phyloP scores from a whole-genome alignment of 2,888 invertebrate genomes.

The Nephrocerus scutellatus region DNA sequence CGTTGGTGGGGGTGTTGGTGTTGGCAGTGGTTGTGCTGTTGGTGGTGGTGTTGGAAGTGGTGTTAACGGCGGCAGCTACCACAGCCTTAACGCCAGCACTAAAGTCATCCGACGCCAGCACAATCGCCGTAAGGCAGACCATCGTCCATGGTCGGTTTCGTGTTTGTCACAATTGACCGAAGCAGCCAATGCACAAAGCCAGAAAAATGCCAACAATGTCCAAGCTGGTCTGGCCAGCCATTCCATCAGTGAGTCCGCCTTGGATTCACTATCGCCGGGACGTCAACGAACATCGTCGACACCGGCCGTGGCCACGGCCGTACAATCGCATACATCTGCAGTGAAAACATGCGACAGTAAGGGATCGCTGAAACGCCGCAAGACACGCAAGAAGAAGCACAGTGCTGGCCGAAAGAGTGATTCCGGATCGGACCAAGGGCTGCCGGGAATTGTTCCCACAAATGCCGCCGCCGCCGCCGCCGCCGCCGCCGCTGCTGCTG shows the following conservation, averaged over 20 bases:
- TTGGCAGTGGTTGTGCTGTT: slow-evolving; percentile 15
- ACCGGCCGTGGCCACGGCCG: slow-evolving; percentile 26
- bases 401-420: slow-evolving; percentile 2
- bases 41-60: slow-evolving; percentile 28
- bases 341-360: slow-evolving; percentile 43
- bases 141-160: slow-evolving; percentile 83
- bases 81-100: slow-evolving; percentile 47
- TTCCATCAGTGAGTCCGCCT: slow-evolving; percentile 83
- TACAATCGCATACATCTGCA: slow-evolving; percentile 22
- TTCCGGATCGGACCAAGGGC: too few relatives aligned
- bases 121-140: slow-evolving; percentile 42
- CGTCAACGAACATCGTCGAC: slow-evolving; percentile 35
- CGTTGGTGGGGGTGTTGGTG: slow-evolving; percentile 21
- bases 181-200: slow-evolving; percentile 33
- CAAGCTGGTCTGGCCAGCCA: slow-evolving; percentile 56
- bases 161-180: slow-evolving; percentile 69
- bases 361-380: slow-evolving; percentile 43
- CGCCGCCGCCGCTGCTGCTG: slow-evolving; percentile 26
- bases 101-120: slow-evolving; percentile 51
- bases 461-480: slow-evolving; percentile 1
- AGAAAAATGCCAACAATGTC: slow-evolving; percentile 38
- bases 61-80: too few relatives aligned
- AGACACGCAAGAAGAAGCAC: slow-evolving; percentile 42
- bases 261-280: slow-evolving; percentile 62
- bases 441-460: slow-evolving; percentile 10